phyloP scores from a whole-genome alignment of 1,140 invertebrate genomes.

The Hylaeus volcanicus region DNA sequence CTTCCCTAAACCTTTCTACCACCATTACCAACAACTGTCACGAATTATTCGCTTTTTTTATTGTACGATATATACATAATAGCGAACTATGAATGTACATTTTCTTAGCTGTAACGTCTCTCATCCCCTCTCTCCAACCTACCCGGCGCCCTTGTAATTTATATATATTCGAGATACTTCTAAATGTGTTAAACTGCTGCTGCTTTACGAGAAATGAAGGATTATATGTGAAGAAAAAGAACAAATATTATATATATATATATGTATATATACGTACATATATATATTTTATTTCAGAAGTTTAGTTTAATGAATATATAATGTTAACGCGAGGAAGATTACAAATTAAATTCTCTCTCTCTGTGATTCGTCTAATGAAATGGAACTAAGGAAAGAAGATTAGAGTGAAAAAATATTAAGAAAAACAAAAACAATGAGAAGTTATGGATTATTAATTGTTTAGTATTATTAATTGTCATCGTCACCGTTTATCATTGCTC shows the following conservation, averaged over 20 bases:
- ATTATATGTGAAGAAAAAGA: constrained; percentile 59
- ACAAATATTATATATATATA: constrained; percentile 48
- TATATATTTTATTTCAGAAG: constrained; percentile 73
- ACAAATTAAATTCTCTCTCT: constrained; percentile 68
- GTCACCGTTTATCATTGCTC: constrained; percentile 45
- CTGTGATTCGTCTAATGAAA: constrained; percentile 71
- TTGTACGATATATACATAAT: constrained; percentile 73
- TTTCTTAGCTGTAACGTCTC: constrained; percentile 70
- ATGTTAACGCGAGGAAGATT: constrained; percentile 61
- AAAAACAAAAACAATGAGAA: constrained; percentile 29
- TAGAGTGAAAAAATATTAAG: neutral
- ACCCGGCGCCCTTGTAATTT: constrained; percentile 62
- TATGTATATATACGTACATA: constrained; percentile 56
- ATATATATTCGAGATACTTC: constrained; percentile 72
- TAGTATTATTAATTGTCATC: constrained; percentile 58
- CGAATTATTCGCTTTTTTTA: constrained; percentile 73
- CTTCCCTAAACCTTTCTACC: neutral
- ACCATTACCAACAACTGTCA: constrained; percentile 40
- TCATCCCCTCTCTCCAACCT: constrained; percentile 32
- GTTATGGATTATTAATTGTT: constrained; percentile 52
- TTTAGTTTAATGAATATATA: constrained; percentile 65
- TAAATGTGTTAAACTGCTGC: constrained; percentile 75
- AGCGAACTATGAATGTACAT: constrained; percentile 72
- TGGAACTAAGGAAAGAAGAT: constrained; percentile 41
- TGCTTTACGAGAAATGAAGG: constrained; percentile 63